Evolutionary conservation across 2,888 invertebrate species (phyloP), one percentile per base, ranked within the genome.

Genomic region (Idaea straminata): DNA sequence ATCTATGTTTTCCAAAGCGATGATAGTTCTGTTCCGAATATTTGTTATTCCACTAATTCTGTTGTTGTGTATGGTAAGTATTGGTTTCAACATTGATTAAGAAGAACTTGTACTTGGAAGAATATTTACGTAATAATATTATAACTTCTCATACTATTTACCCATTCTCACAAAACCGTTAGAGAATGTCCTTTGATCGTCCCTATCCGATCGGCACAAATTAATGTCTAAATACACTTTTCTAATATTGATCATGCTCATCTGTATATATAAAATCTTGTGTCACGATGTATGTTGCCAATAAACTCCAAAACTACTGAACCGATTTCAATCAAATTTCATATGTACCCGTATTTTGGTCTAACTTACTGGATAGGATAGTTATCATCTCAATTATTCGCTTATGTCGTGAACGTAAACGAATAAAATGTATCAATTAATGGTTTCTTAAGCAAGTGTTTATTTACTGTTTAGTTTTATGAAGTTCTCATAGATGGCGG

Each of bases 1-100:
- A 66, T 86, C 90, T 0, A 76, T 79, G 25, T 70, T 87, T 63
- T 72, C 75, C 62, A 94, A 94, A 79, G 82, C 88, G 62, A 68
- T 81, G 4, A 77, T 78, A 62, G 72, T 86, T 64, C 59, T 82
- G 2, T 75, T 70, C 36, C 74, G 88, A 66, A 72, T 86, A 63
- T 77, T 86, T 68, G 77, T 87, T 64, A 82, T 83, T 66, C 88
- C 88, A n/a, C 57, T 85, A 35, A 88, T 88, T 69, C 77, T 88
- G 62, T 65, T 87, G 58, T 80, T 86, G 74, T 84, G 85, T 68
- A 76, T 87, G 81, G 88, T 88, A 73, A 78, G 81, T 25, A 16
- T 59, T 6, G 13, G 47, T 47, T 47, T 47, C 10, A 13, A 47
- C 7, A 7, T 10, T 13, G 47, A 47, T 13, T 47, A 13, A 0